phyloP scores from a whole-genome alignment of 2,797 vertebrate species.

The Gallirallus australis region DNA sequence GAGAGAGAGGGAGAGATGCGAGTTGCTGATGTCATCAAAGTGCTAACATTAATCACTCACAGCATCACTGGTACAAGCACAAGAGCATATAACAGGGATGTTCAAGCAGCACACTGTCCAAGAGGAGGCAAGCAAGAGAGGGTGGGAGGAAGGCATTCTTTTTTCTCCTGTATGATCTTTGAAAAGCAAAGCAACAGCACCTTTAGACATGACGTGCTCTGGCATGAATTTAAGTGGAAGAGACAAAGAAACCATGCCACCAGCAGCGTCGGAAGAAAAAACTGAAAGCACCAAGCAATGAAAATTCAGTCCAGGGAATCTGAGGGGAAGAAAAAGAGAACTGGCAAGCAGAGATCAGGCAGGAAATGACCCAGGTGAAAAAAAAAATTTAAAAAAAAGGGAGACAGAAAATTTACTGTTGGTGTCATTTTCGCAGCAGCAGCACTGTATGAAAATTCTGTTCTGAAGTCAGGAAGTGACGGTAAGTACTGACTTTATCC shows the following conservation, averaged over 20 bases:
- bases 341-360: constrained; percentile 34
- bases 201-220: constrained; percentile 44
- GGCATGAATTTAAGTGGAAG: constrained; percentile 47
- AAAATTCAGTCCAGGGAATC: constrained; percentile 34
- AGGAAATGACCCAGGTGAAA: background rate
- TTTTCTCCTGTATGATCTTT: background rate
- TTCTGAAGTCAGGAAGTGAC: background rate
- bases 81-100: constrained; percentile 49
- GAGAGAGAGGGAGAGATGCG: background rate
- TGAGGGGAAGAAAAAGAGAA: constrained; percentile 8
- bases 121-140: background rate
- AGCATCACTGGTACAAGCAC: constrained; percentile 49
- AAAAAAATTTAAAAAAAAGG: background rate
- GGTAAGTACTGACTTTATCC: constrained; percentile 57
- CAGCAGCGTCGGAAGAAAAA: constrained; percentile 24
- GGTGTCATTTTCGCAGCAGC: background rate
- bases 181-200: constrained; percentile 61
- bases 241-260: constrained; percentile 50
- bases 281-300: constrained; percentile 17
- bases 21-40: constrained; percentile 69
- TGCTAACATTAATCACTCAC: constrained; percentile 66
- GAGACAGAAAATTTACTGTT: background rate
- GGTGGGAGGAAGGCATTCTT: background rate
- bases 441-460: background rate
- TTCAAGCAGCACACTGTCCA: constrained; percentile 4